Base-by-base conservation (phyloP, 2,888 invertebrate species). In the Dasysyrphus albostriatus region DNA sequence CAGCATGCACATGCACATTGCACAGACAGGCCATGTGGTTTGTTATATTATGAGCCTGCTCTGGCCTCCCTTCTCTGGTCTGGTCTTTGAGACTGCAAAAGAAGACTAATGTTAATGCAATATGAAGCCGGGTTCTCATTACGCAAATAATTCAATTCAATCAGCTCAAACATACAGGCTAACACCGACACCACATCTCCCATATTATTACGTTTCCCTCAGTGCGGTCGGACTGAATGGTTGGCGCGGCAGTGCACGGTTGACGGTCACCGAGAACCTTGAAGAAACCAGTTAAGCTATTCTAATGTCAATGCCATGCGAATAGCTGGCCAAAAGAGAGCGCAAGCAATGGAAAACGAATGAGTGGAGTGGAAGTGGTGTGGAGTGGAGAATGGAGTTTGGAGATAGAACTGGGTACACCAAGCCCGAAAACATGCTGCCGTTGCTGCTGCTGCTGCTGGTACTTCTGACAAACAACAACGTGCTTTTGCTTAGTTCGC, bases 231-330 rank as follows among this genome's bases (percentile, higher is more conserved):
- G 44, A 37, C 8, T 16, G 44, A 42, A 29, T n/a, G 47, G 29
- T n/a, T 16, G 32, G 32, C 3, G n/a, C 9, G 24, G 14, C 24
- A 80, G 89, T 87, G 88, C 69, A 89, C 82, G 88, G 89, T 89
- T 89, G 88, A 85, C 88, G 84, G 88, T 88, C 83, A 81, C 87
- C 83, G 89, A 90, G 89, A 90, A 91, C 92, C 92, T 92, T 92
- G 91, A 92, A 90, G 90, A 91, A 92, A 92, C 92, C 91, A 90
- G 92, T 92, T 91, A 87, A 83, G 89, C 89, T 89, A 89, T 91
- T 92, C 92, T 92, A 92, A 92, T 92, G 92, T 92, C 92, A 92
- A 92, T 92, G 92, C 90, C 92, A 92, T 90, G 83, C 74, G 83
- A 83, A 73, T 78, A 75, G 61, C 75, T 88, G 87, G 78, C 70